Percentiles rank a stretch among this genome's conserved stretches.
Conservation (phyloP, 2,113 vertebrate genomes). For the Pygoscelis antarcticus region DNA sequence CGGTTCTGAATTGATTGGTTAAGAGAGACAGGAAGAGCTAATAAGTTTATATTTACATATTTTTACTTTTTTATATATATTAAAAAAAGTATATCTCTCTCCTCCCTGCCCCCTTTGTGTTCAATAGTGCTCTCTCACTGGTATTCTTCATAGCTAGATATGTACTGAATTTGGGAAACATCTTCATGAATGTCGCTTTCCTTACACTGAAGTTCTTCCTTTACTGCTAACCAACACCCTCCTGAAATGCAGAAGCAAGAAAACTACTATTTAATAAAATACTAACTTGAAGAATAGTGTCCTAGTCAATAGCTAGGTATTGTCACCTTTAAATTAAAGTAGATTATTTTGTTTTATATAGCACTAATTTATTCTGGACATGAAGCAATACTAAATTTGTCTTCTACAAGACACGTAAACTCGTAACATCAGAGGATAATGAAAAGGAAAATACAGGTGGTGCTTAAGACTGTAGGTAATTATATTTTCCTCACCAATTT, state of each 20-base stretch:
- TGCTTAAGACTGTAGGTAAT: not conserved
- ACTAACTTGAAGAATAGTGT: not conserved
- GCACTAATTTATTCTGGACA: not conserved
- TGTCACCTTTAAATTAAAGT: not conserved
- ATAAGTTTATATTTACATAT: not conserved
- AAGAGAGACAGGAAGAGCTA: not conserved
- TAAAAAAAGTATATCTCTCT: not conserved
- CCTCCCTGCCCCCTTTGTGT: not conserved
- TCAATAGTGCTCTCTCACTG: not conserved
- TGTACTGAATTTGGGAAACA: not conserved
- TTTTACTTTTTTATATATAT: not conserved
- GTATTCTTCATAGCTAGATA: not conserved
- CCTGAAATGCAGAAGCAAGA: not conserved
- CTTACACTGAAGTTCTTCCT: not conserved
- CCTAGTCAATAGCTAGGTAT: not conserved
- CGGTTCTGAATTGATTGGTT: not conserved
- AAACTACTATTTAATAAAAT: not conserved
- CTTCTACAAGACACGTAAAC: not conserved
- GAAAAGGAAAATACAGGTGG: not conserved
- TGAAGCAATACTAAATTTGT: not conserved
- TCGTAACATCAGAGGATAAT: not conserved
- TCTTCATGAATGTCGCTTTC: not conserved
- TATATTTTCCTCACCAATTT: not conserved
- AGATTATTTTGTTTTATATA: not conserved
- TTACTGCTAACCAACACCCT: not conserved